phyloP scores from a whole-genome alignment of 2,113 vertebrate genomes.

The Sander lucioperca region DNA sequence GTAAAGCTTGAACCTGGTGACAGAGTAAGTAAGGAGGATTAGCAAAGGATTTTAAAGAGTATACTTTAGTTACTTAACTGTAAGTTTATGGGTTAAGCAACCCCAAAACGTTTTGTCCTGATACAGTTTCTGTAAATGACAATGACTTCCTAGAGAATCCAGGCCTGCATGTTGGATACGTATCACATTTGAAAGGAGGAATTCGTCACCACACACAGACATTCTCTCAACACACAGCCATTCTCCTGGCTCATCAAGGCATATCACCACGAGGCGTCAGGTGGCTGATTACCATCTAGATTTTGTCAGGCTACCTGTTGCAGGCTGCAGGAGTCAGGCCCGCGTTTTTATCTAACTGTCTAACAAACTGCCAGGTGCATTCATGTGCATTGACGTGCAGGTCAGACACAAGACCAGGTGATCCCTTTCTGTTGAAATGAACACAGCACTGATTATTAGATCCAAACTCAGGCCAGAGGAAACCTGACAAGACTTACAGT shows the following conservation, averaged over 20 bases:
- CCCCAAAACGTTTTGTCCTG: not conserved
- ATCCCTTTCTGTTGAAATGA: conserved; percentile 16
- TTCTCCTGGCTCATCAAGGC: conserved; percentile 43
- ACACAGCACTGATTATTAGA: conserved; percentile 13
- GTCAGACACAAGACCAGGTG: conserved; percentile 35
- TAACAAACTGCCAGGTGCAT: conserved; percentile 38
- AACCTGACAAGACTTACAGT: conserved; percentile 4
- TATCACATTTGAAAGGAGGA: not conserved
- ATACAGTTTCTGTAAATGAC: not conserved
- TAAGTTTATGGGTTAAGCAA: not conserved
- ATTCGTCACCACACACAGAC: conserved; percentile 14
- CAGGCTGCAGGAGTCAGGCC: not conserved
- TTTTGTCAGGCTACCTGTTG: conserved; percentile 55
- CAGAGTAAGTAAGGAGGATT: conserved; percentile 29
- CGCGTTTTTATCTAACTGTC: conserved; percentile 32
- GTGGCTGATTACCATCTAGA: conserved; percentile 57
- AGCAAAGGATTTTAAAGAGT: conserved; percentile 5
- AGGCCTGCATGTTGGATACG: not conserved
- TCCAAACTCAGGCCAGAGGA: conserved; percentile 24
- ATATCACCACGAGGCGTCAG: conserved; percentile 42
- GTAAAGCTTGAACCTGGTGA: conserved; percentile 37
- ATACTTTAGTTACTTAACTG: not conserved
- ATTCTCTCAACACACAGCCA: conserved; percentile 25
- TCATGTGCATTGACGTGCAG: conserved; percentile 46
- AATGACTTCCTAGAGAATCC: not conserved